Percentiles rank a stretch among this genome's conserved stretches.
Conservation (phyloP, 2,888 invertebrate genomes). For the Adela reaumurella region DNA sequence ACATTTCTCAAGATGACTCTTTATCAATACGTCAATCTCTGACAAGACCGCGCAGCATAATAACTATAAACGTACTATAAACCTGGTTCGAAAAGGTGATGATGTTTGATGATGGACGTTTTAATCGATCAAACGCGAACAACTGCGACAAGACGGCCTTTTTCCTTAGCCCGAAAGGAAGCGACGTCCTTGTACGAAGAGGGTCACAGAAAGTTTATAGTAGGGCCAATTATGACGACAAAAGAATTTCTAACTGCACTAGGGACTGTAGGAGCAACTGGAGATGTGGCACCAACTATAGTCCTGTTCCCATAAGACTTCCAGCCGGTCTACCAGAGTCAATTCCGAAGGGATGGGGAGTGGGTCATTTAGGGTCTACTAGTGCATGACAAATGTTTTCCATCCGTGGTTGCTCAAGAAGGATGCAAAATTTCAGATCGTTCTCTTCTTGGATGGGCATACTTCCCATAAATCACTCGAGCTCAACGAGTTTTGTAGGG, state of each 20-base stretch:
- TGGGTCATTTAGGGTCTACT: background rate
- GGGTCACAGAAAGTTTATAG: conserved; percentile 16
- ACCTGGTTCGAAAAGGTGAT: conserved; percentile 18
- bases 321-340: conserved; percentile 4
- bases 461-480: conserved; percentile 13
- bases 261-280: conserved; percentile 3
- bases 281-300: conserved; percentile 5
- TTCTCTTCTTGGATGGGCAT: conserved; percentile 14
- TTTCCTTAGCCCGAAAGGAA: conserved; percentile 18
- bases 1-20: too few relatives aligned
- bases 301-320: conserved; percentile 2
- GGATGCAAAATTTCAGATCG: conserved; percentile 7
- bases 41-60: conserved; percentile 12
- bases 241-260: conserved; percentile 5
- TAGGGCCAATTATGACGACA: conserved; percentile 11
- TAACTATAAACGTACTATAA: conserved; percentile 15
- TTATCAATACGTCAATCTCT: conserved; percentile 16
- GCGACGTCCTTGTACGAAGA: conserved; percentile 18
- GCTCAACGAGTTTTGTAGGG: conserved; percentile 10
- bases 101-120: conserved; percentile 15
- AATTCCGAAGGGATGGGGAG: conserved; percentile 6
- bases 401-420: conserved; percentile 1
- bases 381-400: conserved; percentile 2
- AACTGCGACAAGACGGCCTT: conserved; percentile 22
- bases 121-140: too few relatives aligned